phyloP scores from a whole-genome alignment of 2,113 vertebrate genomes.

The Vanacampus margaritifer region DNA sequence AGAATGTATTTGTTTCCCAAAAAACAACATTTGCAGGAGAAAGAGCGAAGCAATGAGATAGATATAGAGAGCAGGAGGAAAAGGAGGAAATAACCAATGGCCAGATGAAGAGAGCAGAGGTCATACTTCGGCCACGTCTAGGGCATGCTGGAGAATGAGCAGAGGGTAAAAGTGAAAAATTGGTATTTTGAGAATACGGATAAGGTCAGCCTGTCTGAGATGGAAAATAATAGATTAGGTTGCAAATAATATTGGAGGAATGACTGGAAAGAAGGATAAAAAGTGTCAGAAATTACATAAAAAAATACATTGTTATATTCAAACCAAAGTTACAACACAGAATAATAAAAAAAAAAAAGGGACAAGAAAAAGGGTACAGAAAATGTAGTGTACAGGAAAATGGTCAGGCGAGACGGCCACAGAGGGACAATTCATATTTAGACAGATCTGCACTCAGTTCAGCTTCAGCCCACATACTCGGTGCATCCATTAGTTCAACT shows the following conservation, averaged over 20 bases:
- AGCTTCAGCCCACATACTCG: conserved; percentile 51
- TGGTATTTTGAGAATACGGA: conserved; percentile 9
- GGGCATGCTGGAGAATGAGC: conserved; percentile 28
- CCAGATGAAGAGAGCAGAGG: conserved; percentile 43
- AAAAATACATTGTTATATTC: not conserved
- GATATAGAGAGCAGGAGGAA: not conserved
- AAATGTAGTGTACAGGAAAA: conserved; percentile 1
- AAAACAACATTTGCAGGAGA: not conserved
- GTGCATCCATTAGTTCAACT: conserved; percentile 61
- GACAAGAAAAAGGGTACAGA: not conserved
- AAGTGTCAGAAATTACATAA: not conserved
- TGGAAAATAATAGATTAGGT: conserved; percentile 12
- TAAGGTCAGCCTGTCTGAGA: conserved; percentile 10
- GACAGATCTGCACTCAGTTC: conserved; percentile 48
- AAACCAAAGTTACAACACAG: not conserved
- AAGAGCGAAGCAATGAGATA: not conserved
- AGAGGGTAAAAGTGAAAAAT: conserved; percentile 17
- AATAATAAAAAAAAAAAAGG: not conserved
- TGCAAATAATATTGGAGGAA: not conserved
- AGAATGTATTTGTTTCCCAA: not conserved
- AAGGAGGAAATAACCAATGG: conserved; percentile 5
- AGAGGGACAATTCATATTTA: conserved; percentile 60
- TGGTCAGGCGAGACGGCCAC: conserved; percentile 40
- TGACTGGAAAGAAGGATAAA: not conserved
- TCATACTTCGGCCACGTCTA: conserved; percentile 18